Conservation (phyloP, 1,140 invertebrate species). For the Dolichoris vasculosae region DNA sequence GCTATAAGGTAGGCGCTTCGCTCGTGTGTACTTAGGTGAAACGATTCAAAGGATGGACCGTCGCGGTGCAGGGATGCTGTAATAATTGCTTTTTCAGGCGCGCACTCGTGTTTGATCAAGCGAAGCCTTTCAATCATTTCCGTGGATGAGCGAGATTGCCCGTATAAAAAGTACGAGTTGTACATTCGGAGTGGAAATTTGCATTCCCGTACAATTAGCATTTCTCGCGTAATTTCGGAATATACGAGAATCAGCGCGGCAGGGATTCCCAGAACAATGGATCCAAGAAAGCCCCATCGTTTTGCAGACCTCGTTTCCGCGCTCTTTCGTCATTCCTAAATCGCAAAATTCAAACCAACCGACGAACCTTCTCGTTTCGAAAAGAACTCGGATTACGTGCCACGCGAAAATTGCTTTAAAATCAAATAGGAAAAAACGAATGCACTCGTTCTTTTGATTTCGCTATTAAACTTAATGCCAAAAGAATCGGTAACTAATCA, state of each 20-base stretch:
- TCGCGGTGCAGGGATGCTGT: neutral
- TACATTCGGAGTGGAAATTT: neutral
- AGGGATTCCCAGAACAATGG: neutral
- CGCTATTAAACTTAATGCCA: neutral
- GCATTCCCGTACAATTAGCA: neutral
- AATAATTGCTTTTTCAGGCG: constrained; percentile 36
- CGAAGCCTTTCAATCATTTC: constrained; percentile 11
- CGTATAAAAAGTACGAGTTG: neutral
- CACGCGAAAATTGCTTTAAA: too few species aligned
- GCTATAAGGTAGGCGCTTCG: neutral
- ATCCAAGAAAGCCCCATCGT: neutral
- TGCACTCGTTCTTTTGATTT: too few species aligned
- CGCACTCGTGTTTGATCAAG: constrained; percentile 2
- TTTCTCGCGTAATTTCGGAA: neutral
- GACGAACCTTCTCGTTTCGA: too few species aligned
- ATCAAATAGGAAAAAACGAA: too few species aligned
- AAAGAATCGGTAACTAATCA: neutral
- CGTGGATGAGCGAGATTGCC: neutral
- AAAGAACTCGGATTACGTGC: too few species aligned
- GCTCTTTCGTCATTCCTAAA: neutral
- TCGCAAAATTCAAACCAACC: neutral
- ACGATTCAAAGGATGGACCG: constrained; percentile 4
- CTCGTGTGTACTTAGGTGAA: constrained; percentile 14
- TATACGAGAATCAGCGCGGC: neutral
- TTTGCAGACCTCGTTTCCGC: too few species aligned